Evolutionary conservation across 2,113 vertebrate species (phyloP).

Genomic region (Willisornis vidua): DNA sequence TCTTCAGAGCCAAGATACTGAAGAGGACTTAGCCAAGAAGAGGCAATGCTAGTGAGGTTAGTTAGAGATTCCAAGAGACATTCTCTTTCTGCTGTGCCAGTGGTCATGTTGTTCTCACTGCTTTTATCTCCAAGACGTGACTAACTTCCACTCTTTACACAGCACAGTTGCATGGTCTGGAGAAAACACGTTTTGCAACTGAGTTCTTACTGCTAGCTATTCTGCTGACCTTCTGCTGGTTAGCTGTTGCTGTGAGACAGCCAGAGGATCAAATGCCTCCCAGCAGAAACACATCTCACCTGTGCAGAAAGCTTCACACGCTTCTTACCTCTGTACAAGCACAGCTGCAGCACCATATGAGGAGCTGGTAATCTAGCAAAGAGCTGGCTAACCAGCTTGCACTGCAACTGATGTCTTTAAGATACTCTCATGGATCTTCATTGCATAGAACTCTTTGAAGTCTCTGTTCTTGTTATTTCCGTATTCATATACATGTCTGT

Average conservation of each 20-base stretch:
- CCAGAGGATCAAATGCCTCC: neutral
- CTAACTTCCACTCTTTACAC: neutral
- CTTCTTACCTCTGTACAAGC: neutral
- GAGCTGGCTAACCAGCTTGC: neutral
- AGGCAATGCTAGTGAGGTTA: neutral
- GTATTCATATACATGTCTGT: fast-evolving
- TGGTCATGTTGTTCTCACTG: neutral
- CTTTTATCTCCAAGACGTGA: neutral
- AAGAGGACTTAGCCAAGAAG: neutral
- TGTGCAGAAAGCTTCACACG: neutral
- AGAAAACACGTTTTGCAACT: neutral
- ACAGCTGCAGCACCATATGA: neutral
- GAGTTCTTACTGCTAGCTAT: neutral
- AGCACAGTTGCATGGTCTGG: neutral
- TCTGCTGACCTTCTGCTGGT: neutral
- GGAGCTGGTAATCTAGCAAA: neutral
- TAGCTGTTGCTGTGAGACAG: neutral
- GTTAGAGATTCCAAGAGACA: neutral
- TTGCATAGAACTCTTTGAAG: neutral
- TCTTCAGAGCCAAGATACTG: neutral
- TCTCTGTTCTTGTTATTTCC: neutral
- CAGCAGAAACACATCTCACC: neutral
- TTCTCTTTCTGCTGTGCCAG: neutral
- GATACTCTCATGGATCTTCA: neutral
- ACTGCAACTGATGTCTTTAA: neutral